A percentile compares a stretch with the other conserved stretches of the same genome.
Evolutionary conservation across 2,113 vertebrate species (phyloP).

Genomic region (Salvelinus alpinus): DNA sequence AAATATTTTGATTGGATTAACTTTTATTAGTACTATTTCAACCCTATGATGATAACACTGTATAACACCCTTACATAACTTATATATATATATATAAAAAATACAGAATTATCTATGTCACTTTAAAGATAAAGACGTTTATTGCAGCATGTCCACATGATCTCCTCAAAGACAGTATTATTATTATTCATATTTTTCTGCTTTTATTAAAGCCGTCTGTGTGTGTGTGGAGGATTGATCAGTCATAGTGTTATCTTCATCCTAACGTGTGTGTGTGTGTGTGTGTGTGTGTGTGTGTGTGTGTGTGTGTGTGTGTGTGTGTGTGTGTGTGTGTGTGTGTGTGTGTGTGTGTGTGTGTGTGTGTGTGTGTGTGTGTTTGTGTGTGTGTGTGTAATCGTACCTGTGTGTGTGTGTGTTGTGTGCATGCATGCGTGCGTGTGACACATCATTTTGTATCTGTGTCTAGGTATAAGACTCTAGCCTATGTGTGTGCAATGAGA

Average conservation of each 20-base stretch:
- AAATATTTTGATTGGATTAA: slow-evolving; percentile 27
- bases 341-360: slow-evolving; percentile 30
- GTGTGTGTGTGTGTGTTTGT: slow-evolving; percentile 19
- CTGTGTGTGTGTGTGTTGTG: background rate
- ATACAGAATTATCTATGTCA: slow-evolving; percentile 31
- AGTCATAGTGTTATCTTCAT: slow-evolving; percentile 19
- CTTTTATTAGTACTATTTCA: slow-evolving; percentile 36
- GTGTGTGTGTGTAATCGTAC: slow-evolving; percentile 17
- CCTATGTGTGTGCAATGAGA: slow-evolving; percentile 59
- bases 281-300: slow-evolving; percentile 14
- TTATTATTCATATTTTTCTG: slow-evolving; percentile 36
- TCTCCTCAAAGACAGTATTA: slow-evolving; percentile 27
- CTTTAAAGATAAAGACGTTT: slow-evolving; percentile 28
- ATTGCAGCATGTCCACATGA: slow-evolving; percentile 62
- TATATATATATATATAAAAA: slow-evolving; percentile 22
- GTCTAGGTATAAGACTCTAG: slow-evolving; percentile 43
- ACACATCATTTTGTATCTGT: slow-evolving; percentile 37
- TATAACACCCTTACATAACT: slow-evolving; percentile 50
- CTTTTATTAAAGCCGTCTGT: slow-evolving; percentile 37
- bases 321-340: slow-evolving; percentile 31
- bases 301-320: background rate
- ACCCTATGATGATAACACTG: slow-evolving; percentile 13
- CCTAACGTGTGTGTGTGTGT: slow-evolving; percentile 21
- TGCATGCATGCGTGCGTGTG: slow-evolving; percentile 13
- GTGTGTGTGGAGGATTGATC: slow-evolving; percentile 37